Conservation (phyloP, 2,888 invertebrate species). For the Apantesis nais region DNA sequence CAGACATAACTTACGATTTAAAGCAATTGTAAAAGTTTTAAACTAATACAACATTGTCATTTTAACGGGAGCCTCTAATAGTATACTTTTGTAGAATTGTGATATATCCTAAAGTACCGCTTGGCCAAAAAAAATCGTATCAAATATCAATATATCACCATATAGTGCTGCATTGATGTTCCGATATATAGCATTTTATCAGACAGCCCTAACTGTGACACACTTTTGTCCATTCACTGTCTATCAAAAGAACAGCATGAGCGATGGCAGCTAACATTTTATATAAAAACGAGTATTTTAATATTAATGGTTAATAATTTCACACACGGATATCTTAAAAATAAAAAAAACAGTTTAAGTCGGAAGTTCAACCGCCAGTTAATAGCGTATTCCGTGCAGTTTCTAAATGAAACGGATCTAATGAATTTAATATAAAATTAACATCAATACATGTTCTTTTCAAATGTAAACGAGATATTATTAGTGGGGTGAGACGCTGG, state of each 20-base stretch:
- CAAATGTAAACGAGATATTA: slow-evolving; percentile 42
- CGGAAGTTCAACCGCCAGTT: background rate
- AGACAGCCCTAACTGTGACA: background rate
- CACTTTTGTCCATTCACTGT: background rate
- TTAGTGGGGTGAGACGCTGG: slow-evolving; percentile 30
- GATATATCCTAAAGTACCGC: background rate
- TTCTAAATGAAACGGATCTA: slow-evolving; percentile 33
- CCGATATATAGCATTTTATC: background rate
- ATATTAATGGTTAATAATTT: background rate
- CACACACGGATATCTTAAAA: background rate
- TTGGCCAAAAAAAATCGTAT: background rate
- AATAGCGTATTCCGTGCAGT: background rate
- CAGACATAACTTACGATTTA: background rate
- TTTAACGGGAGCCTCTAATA: background rate
- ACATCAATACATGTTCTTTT: slow-evolving; percentile 42
- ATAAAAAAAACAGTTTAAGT: background rate
- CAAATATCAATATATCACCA: no score
- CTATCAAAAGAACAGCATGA: background rate
- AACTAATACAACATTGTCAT: no score
- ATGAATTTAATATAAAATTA: slow-evolving; percentile 37
- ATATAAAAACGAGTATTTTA: background rate
- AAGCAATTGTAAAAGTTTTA: background rate
- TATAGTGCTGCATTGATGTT: background rate
- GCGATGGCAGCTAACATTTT: background rate
- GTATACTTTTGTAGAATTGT: background rate